Conservation (phyloP, 2,797 vertebrate species). For the Onychomys torridus region DNA sequence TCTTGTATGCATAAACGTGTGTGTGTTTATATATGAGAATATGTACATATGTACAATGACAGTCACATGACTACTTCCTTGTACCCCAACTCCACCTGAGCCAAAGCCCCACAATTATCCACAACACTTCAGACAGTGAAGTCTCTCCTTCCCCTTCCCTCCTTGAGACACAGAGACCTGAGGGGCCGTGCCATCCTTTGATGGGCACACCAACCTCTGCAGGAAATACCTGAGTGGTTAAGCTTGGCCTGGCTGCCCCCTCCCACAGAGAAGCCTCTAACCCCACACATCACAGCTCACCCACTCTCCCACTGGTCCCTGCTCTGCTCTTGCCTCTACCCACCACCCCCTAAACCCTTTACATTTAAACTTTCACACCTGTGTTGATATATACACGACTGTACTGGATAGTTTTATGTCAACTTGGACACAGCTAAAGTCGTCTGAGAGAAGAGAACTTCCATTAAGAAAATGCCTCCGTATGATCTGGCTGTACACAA, state of each 20-base stretch:
- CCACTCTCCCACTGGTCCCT: too few relatives aligned
- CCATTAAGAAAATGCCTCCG: background rate
- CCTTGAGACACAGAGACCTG: background rate
- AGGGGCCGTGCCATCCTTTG: fast-evolving
- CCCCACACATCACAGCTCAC: background rate
- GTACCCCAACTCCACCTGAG: background rate
- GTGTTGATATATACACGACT: background rate
- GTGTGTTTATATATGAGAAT: background rate
- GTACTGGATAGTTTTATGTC: background rate
- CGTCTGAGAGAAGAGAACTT: background rate
- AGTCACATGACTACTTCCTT: background rate
- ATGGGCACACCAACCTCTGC: background rate
- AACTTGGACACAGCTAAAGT: background rate
- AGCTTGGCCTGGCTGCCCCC: background rate
- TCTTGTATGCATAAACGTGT: background rate
- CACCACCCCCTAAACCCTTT: background rate
- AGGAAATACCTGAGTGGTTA: too few relatives aligned
- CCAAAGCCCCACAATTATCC: fast-evolving
- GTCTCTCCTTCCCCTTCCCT: background rate
- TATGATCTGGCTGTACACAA: background rate
- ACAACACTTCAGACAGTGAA: fast-evolving
- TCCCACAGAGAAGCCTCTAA: too few relatives aligned
- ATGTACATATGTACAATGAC: background rate
- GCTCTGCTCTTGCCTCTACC: fast-evolving
- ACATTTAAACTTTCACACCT: fast-evolving